Percentiles rank a stretch among this genome's conserved stretches.
Evolutionary conservation across 2,113 vertebrate genomes (phyloP).

Genomic region (Phycodurus eques): DNA sequence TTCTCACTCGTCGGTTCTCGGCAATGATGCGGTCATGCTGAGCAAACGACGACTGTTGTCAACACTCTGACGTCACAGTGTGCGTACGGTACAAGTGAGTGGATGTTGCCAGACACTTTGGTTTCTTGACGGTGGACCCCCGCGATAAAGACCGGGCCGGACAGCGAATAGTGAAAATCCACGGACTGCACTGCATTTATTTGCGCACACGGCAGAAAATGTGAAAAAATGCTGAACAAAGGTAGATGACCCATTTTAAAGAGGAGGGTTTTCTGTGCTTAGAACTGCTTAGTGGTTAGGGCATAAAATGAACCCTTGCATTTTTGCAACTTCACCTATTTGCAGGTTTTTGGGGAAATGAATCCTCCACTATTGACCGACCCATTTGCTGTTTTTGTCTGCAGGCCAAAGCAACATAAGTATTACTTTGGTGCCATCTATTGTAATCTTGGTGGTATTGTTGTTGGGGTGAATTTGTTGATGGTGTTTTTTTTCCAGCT

Average conservation of each 20-base stretch:
- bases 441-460: not conserved
- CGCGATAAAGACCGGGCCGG: too few species aligned
- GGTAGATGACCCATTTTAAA: not conserved
- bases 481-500: not conserved
- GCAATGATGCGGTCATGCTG: not conserved
- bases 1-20: conserved; percentile 37
- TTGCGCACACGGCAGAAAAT: not conserved
- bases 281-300: too few species aligned
- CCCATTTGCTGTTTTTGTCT: too few species aligned
- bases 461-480: not conserved
- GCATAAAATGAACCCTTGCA: too few species aligned
- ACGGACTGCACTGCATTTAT: too few species aligned
- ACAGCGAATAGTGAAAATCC: too few species aligned
- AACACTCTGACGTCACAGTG: conserved; percentile 12
- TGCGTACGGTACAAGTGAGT: conserved; percentile 22
- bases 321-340: too few species aligned
- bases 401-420: too few species aligned
- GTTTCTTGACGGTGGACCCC: not conserved
- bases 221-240: not conserved
- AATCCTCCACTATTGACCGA: too few species aligned
- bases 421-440: not conserved
- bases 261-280: not conserved
- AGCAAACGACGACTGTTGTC: conserved; percentile 4
- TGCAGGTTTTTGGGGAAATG: too few species aligned
- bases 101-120: conserved; percentile 12